Base-by-base conservation (phyloP, 2,113 vertebrate species). In the Cygnus buccinator region DNA sequence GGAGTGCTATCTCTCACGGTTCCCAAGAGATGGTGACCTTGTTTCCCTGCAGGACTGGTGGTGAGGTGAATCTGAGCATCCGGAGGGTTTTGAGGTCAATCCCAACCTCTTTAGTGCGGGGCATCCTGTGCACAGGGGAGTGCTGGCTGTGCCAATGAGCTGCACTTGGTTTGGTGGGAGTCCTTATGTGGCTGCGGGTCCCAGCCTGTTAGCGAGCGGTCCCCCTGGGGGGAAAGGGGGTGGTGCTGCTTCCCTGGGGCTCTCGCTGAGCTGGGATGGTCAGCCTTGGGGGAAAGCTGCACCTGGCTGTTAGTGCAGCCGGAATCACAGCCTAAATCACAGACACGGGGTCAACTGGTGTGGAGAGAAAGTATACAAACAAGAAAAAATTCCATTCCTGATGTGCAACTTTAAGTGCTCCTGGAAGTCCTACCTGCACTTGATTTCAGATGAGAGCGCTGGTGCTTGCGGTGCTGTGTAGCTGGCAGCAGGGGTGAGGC, bases 1-100 rank as follows among this genome's bases (percentile, higher is more conserved):
- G 23, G 23, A 13, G 50, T 4, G 13, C 50, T 25, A 13, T n/a
- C 61, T 41, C 2, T 16, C 0, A 0, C 9, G 8, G 43, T 48
- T 8, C 10, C 10, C 2, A 5, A 7, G 20, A 5, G 26, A 3
- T 3, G 1, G 5, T 5, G 13, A 0, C 0, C 3, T 9, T 39
- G 11, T 4, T 19, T 63, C 12, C 8, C 13, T 21, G 6, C 20
- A 6, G 26, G 23, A 5, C 4, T 8, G 2, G 11, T 0, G 37
- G 1, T 9, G 39, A 16, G 16, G 10, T 19, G 17, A 4, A 50
- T 41, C 25, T 15, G 14, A 57, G 21, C 6, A 0, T 0, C 13
- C 1, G 19, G 13, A 46, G 11, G 39, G 11, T 5, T 28, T 41
- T 31, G 41, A 43, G 21, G 13, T 26, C 2, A 11, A 2, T 6